phyloP scores from a whole-genome alignment of 2,888 invertebrate genomes.

The Archips xylosteana region DNA sequence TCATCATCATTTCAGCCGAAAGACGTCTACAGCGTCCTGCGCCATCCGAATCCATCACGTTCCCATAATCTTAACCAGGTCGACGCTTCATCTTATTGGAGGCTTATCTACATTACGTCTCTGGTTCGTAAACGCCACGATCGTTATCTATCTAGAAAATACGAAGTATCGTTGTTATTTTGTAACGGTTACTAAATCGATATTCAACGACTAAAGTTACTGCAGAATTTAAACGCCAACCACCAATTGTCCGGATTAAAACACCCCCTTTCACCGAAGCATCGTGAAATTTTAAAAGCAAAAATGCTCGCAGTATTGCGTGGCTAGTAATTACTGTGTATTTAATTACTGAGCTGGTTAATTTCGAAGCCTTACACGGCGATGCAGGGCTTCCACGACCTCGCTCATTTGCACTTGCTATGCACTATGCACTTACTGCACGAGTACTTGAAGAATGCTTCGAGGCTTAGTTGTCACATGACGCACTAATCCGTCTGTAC shows the following conservation, averaged over 20 bases:
- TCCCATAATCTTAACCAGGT: too few species aligned
- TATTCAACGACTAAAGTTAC: background rate
- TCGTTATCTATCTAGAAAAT: too few species aligned
- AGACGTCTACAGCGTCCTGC: too few species aligned
- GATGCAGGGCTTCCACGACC: conserved; percentile 75
- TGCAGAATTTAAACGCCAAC: background rate
- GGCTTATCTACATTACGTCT: too few species aligned
- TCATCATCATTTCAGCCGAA: too few species aligned
- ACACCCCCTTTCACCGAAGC: background rate
- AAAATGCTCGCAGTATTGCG: conserved; percentile 68
- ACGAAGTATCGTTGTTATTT: too few species aligned
- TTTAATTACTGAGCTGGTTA: conserved; percentile 81
- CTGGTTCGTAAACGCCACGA: too few species aligned
- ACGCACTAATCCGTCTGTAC: background rate
- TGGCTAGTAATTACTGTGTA: conserved; percentile 75
- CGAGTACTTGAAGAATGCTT: conserved; percentile 40
- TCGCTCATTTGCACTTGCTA: conserved; percentile 82
- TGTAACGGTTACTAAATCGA: background rate
- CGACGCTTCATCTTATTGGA: too few species aligned
- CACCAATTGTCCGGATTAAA: background rate
- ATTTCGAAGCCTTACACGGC: conserved; percentile 77
- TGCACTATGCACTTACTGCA: conserved; percentile 60
- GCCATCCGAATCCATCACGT: too few species aligned
- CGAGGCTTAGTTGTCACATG: conserved; percentile 28
- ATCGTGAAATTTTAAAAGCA: conserved; percentile 48